phyloP scores from a whole-genome alignment of 2,113 vertebrate species.

The Eolophus roseicapilla region DNA sequence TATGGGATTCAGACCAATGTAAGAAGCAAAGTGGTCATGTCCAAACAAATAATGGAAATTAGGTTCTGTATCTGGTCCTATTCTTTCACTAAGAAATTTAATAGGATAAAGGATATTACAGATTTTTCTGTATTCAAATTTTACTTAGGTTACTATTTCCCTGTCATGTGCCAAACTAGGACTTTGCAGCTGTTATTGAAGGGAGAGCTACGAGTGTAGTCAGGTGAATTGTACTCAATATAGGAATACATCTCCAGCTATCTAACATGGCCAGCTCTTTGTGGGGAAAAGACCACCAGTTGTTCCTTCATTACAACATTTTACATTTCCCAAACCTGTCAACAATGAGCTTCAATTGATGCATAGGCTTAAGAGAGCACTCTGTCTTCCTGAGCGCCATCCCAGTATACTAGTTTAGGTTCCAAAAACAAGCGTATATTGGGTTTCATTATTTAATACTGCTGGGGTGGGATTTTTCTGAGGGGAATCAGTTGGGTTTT shows the following conservation, averaged over 20 bases:
- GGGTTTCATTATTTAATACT: background rate
- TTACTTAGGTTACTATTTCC: background rate
- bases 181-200: background rate
- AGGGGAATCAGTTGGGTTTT: accelerated
- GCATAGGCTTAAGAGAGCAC: background rate
- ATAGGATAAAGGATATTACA: background rate
- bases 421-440: accelerated
- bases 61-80: background rate
- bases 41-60: background rate
- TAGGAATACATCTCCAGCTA: background rate
- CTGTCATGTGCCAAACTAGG: background rate
- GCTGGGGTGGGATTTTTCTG: background rate
- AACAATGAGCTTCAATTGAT: background rate
- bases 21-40: background rate
- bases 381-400: background rate
- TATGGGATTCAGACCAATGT: background rate
- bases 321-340: background rate
- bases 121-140: background rate
- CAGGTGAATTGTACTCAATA: background rate
- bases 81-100: background rate
- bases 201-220: too few species aligned
- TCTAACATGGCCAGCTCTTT: background rate
- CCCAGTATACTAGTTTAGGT: background rate
- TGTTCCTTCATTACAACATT: background rate
- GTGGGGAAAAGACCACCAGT: accelerated